phyloP scores from a whole-genome alignment of 1,140 invertebrate species.

The Tribolium castaneum region DNA sequence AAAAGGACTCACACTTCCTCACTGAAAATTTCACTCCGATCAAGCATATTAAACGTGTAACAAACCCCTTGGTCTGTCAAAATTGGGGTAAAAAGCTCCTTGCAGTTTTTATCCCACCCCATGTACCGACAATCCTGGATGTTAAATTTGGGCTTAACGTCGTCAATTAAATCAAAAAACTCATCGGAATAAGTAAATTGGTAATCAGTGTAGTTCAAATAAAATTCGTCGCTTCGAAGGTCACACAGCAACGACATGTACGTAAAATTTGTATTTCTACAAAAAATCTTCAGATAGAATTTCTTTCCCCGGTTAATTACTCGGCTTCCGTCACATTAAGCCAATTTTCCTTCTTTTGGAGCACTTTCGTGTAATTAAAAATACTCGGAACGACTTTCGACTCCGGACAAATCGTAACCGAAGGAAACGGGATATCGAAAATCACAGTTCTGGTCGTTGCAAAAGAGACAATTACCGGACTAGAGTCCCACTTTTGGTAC shows the following conservation, averaged over 20 bases:
- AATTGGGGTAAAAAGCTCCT: slow-evolving; percentile 35
- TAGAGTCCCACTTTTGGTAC: slow-evolving; percentile 67
- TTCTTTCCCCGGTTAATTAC: too few relatives aligned
- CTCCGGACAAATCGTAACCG: slow-evolving; percentile 67
- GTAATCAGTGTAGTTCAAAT: background rate
- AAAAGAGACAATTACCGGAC: slow-evolving; percentile 69
- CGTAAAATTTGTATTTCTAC: background rate
- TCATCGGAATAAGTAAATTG: slow-evolving; percentile 1
- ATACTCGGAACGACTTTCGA: slow-evolving; percentile 52
- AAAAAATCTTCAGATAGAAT: background rate
- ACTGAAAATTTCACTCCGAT: slow-evolving; percentile 37
- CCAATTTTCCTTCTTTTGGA: background rate
- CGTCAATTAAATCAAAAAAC: slow-evolving; percentile 2
- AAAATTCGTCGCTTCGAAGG: background rate
- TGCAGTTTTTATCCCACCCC: slow-evolving; percentile 23
- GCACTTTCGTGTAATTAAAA: slow-evolving; percentile 48
- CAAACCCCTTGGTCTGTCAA: slow-evolving; percentile 49
- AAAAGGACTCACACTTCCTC: slow-evolving; percentile 39
- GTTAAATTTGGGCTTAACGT: background rate
- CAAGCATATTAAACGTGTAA: slow-evolving; percentile 45
- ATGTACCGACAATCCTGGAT: slow-evolving; percentile 14
- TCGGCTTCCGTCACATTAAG: slow-evolving; percentile 10
- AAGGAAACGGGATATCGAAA: slow-evolving; percentile 67
- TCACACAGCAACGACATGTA: slow-evolving; percentile 26
- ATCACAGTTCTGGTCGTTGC: slow-evolving; percentile 65